Conservation (phyloP, 2,888 invertebrate genomes). For the Gastracanthus pulcherrimus region DNA sequence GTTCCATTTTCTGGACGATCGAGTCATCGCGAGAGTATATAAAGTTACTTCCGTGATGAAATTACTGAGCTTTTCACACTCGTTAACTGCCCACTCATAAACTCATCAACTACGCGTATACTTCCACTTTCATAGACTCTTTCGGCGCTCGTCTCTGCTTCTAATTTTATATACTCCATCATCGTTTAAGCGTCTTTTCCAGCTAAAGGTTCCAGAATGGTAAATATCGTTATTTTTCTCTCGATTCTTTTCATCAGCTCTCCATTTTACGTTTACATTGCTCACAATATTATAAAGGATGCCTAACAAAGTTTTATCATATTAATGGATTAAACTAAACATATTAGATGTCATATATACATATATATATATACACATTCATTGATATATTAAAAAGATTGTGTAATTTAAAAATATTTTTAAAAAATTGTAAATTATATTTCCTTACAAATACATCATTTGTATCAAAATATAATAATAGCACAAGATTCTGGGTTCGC, state of each 20-base stretch:
- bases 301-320: no score
- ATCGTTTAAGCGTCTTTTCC: conserved; percentile 15
- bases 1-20: background rate
- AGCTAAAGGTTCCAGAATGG: background rate
- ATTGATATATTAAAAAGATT: no score
- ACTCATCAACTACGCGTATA: conserved; percentile 12
- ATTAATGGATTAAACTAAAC: no score
- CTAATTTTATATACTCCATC: conserved; percentile 39
- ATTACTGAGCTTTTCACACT: conserved; percentile 41
- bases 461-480: no score
- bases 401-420: no score
- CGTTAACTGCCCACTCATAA: conserved; percentile 39
- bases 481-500: no score
- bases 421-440: no score
- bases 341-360: no score
- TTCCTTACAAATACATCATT: no score
- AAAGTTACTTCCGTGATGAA: conserved; percentile 27
- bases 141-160: conserved; percentile 20
- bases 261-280: background rate
- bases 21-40: conserved; percentile 22
- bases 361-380: no score
- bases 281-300: background rate
- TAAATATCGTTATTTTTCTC: background rate
- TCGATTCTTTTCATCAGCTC: background rate
- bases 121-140: conserved; percentile 41